Conservation (phyloP, 2,888 invertebrate species). For the Doris montereyensis region DNA sequence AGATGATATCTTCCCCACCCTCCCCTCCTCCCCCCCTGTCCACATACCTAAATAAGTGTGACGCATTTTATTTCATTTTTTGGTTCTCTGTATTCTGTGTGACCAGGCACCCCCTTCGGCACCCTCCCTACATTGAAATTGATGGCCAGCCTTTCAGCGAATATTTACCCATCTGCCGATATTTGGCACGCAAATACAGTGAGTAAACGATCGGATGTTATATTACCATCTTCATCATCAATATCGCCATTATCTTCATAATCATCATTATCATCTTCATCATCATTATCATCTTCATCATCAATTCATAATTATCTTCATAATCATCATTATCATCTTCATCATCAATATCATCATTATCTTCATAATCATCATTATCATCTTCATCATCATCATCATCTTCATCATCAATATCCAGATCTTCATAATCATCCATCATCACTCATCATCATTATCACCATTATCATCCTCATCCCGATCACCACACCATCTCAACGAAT, state of each 20-base stretch:
- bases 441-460: neutral
- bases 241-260: constrained; percentile 22
- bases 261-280: constrained; percentile 34
- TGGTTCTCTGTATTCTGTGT: no score
- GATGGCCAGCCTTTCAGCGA: no score
- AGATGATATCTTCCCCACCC: no score
- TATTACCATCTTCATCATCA: constrained; percentile 18
- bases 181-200: no score
- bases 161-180: no score
- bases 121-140: no score
- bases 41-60: no score
- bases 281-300: constrained; percentile 27
- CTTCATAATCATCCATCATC: neutral
- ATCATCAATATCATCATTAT: neutral
- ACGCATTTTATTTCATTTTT: no score
- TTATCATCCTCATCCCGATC: neutral
- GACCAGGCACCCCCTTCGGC: no score
- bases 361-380: constrained; percentile 27
- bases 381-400: constrained; percentile 28
- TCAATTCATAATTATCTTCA: neutral
- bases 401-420: neutral
- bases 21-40: no score
- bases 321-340: neutral
- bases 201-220: no score
- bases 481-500: no score